Evolutionary conservation across 2,888 invertebrate genomes (phyloP), one percentile per base, ranked within the genome.

Genomic region (Creontiades dilutus): DNA sequence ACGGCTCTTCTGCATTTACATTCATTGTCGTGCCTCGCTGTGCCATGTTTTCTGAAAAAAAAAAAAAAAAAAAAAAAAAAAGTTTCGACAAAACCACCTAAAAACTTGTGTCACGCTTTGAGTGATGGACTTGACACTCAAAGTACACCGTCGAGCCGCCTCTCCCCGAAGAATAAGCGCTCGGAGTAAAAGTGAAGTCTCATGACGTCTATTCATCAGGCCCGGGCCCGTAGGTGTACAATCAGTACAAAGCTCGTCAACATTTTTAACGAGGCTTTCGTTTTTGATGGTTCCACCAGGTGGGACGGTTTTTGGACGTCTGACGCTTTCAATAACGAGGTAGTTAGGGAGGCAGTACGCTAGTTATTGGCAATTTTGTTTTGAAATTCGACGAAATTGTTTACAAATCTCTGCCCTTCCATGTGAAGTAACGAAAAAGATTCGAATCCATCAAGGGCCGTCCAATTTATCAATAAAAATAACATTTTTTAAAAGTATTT

Each of bases 191-290:
- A 68, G 68, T 68, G 68, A 68, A 68, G 68, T 68, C 68, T 68
- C 27, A 68, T 68, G 68, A 68, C 23, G 68, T 68, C 68, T 68
- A 68, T 68, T 68, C 68, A 68, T 19, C 19, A 19, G 68, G 11
- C 12, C 4, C 27, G 23, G 19, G 11, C 19, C 23, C 13, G 9
- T 3, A 23, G 5, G 19, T 16, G 0, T n/a, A 16, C 57, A 57
- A n/a, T n/a, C 57, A n/a, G 27, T 68, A 68, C 68, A 68, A 68
- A 23, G 68, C 68, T 68, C 68, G 68, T 68, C 68, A 68, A 68
- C n/a, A 68, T 68, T 68, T n/a, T 11, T 68, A 68, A 68, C 68
- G 68, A 68, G 68, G 68, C 68, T 27, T 68, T 57, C 57, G 19
- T 57, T 57, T 57, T 57, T 57, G 5, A 37, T 37, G 37, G 3